Evolutionary conservation across 2,113 vertebrate species (phyloP), one percentile per base, ranked within the genome.

Genomic region (Dromas ardeola): DNA sequence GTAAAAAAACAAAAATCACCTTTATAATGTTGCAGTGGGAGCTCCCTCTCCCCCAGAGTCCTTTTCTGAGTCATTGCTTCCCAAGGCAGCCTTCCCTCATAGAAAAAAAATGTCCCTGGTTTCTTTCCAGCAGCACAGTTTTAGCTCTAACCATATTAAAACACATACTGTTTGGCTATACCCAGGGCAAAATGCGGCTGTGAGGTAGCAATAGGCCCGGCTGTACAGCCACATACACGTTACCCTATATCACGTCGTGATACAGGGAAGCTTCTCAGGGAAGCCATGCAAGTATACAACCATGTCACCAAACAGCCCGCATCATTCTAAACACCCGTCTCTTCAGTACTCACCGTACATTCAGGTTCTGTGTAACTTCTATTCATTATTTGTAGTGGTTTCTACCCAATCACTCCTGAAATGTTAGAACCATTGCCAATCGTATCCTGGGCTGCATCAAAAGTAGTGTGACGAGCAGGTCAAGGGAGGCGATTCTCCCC

Each of bases 191-290:
- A 13, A 6, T 0, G 14, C 29, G 61, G 6, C 29, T 9, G n/a
- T 6, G 53, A 52, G 69, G 43, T 6, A 63, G 59, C 40, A 72
- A 42, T 0, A 49, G 42, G 22, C 69, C 84, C 7, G 3, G 45
- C 59, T 40, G 16, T 13, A 12, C 19, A 45, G 71, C 23, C 71
- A 40, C 19, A 6, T 1, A 5, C 26, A 16, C 23, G 2, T 15
- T 13, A 22, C 27, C 45, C 49, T 5, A 0, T 5, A 15, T 34
- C 47, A 15, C 0, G 0, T 7, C 5, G 4, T 12, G 45, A 34
- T 43, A 2, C 5, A 55, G 50, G 55, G 29, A 55, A 52, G 19
- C 9, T 84, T 21, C 79, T 52, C 36, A 19, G 38, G 26, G 17
- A 40, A 67, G 40, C 17, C 42, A 11, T 2, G 27, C 52, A 27